Evolutionary conservation across 2,113 vertebrate genomes (phyloP).

Genomic region (Camelus bactrianus): DNA sequence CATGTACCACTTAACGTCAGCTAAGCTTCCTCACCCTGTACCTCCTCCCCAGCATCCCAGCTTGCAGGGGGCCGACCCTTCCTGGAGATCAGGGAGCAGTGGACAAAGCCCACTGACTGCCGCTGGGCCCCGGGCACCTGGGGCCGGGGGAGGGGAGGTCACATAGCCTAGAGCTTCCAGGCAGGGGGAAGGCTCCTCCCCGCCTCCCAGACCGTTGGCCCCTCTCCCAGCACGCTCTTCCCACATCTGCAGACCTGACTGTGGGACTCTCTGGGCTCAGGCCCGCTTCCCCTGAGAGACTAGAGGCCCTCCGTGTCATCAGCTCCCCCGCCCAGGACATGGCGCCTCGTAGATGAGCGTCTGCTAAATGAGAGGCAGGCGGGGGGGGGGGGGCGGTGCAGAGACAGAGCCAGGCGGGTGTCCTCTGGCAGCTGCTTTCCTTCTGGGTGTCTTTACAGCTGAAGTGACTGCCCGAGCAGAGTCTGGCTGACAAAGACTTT

Average conservation of each 20-base stretch:
- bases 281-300: background rate
- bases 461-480: background rate
- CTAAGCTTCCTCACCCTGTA: background rate
- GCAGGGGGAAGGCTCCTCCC: background rate
- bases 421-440: background rate
- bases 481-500: background rate
- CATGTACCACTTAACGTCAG: background rate
- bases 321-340: background rate
- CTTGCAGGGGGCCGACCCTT: fast-evolving
- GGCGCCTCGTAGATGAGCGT: background rate
- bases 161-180: background rate
- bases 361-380: background rate
- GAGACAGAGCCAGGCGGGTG: background rate
- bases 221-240: too few relatives aligned
- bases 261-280: background rate
- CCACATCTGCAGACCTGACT: background rate
- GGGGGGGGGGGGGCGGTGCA: background rate
- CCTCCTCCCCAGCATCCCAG: background rate
- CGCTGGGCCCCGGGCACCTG: background rate
- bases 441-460: background rate
- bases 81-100: background rate
- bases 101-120: background rate
- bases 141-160: background rate
- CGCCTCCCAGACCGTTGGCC: background rate
- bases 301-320: background rate